phyloP scores from a whole-genome alignment of 2,797 vertebrate genomes.

The Amniataba percoides region DNA sequence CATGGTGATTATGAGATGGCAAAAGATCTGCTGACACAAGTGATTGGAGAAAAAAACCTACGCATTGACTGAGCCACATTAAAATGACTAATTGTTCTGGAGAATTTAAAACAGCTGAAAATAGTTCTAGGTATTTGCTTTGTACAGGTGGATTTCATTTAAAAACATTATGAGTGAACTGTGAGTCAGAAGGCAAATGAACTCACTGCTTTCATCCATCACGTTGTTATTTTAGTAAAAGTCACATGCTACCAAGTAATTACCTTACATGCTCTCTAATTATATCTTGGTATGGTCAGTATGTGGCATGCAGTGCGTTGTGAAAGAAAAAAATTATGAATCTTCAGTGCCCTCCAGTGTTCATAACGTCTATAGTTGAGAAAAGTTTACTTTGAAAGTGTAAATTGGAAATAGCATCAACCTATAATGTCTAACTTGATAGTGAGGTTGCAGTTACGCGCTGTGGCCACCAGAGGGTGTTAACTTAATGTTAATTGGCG shows the following conservation, averaged over 20 bases:
- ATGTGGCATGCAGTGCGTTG: too few relatives aligned
- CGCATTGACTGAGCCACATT: not conserved
- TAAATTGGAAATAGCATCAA: not conserved
- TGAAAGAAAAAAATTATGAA: not conserved
- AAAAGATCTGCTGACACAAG: slow-evolving; percentile 23
- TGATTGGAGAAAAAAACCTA: not conserved
- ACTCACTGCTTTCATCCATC: not conserved
- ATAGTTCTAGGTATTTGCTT: not conserved
- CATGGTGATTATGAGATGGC: not conserved
- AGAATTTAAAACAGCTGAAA: not conserved
- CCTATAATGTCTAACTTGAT: not conserved
- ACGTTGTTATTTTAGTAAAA: not conserved
- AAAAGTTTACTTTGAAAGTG: not conserved
- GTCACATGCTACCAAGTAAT: not conserved
- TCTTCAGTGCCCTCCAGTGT: slow-evolving; percentile 4
- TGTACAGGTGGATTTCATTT: not conserved
- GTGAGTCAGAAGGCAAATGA: not conserved
- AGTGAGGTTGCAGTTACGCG: not conserved
- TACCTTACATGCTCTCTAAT: not conserved
- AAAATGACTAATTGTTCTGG: not conserved
- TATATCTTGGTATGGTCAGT: not conserved
- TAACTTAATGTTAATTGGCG: too few relatives aligned
- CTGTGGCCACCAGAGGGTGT: not conserved
- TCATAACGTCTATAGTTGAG: not conserved
- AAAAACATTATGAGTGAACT: not conserved